phyloP scores from a whole-genome alignment of 2,888 invertebrate genomes.

The Phrixothrix hirtus region DNA sequence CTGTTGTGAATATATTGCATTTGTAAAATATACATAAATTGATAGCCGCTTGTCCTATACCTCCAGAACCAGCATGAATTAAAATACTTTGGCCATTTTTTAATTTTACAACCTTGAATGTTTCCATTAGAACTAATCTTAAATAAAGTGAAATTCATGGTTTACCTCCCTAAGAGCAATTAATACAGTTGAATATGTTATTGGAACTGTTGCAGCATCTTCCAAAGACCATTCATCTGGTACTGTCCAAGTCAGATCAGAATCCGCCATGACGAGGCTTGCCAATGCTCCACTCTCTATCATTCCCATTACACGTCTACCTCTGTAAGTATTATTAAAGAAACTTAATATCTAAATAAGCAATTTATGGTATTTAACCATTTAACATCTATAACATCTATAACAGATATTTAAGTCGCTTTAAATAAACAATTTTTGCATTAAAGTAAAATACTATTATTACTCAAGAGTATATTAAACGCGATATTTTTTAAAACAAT shows the following conservation, averaged over 20 bases:
- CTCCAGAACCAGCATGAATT: conserved; percentile 68
- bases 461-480: too few species aligned
- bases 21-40: conserved; percentile 67
- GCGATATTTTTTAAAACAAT: too few species aligned
- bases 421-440: too few species aligned
- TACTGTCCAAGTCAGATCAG: conserved; percentile 63
- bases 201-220: conserved; percentile 77
- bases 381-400: too few species aligned
- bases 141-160: too few species aligned
- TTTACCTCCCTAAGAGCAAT: conserved; percentile 59
- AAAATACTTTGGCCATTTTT: conserved; percentile 55
- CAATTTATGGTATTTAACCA: too few species aligned
- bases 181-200: conserved; percentile 64
- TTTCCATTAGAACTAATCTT: too few species aligned
- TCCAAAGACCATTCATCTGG: conserved; percentile 74
- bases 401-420: too few species aligned
- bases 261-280: conserved; percentile 63
- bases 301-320: conserved; percentile 70
- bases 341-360: too few species aligned
- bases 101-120: conserved; percentile 36
- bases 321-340: too few species aligned
- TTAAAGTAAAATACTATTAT: too few species aligned
- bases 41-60: conserved; percentile 80
- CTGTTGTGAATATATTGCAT: conserved; percentile 72
- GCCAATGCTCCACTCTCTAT: conserved; percentile 63